Base-by-base conservation (phyloP, 1,140 invertebrate genomes). In the Metaphire vulgaris region DNA sequence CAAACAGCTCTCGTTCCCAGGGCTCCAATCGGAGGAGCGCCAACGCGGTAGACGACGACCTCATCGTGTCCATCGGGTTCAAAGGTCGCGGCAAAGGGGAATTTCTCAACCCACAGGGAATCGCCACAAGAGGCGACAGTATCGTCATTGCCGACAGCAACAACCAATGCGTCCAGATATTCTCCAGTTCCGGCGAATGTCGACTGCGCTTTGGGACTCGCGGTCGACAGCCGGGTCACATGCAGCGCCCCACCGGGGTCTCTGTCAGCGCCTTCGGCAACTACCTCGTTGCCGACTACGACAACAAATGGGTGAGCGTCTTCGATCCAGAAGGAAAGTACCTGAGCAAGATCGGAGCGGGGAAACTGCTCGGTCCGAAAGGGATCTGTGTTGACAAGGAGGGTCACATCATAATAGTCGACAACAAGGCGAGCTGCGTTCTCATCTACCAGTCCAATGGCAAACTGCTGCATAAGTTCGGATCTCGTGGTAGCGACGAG, bases 51-150 rank as follows among this genome's bases (percentile, higher is more conserved):
- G 88, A 89, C 79, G 88, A 89, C 81, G 88, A 87, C 74, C 80
- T 88, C 32, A 80, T 87, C 31, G 69, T 86, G 21, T 81, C 80
- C 77, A 83, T 89, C 34, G 89, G 89, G 16, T 79, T 78, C 6
- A 85, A 87, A 79, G 89, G 89, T 73, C 81, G 89, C 41, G 87
- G 86, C 67, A 85, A 86, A 77, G 89, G 89, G 33, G 88, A 90
- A 79, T 90, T 90, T 81, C 87, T 86, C 21, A 90, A 90, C 82
- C 89, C 89, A 29, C 89, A 90, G 82, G 89, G 88, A 31, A 81
- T 89, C 15, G 78, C 75, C 80, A 79, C 75, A 72, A 32, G 80
- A 6, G 84, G 87, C 74, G 87, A 87, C 2, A 85, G 83, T 69
- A 85, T 90, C 68, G 79, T 89, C 1, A 86, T 89, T 12, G 88